Base-by-base conservation (phyloP, 2,797 vertebrate genomes). In the Limosa lapponica region DNA sequence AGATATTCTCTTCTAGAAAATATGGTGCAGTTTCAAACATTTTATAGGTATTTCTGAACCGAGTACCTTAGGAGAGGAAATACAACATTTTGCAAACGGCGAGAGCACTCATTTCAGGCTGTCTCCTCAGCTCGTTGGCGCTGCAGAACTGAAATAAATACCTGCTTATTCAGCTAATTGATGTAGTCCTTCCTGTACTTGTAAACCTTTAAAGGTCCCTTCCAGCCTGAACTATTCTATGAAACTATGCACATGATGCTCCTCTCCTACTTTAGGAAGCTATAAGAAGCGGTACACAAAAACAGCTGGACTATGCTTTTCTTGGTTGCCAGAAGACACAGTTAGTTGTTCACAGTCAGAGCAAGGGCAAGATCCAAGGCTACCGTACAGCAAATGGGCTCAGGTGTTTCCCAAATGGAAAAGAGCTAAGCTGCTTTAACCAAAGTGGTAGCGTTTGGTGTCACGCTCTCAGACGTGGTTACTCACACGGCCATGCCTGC, bases 51-150 rank as follows among this genome's bases (percentile, higher is more conserved):
- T 78, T 87, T 95, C 52, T 88, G 52, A 72, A 49, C 6, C 1
- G 11, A 71, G 10, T 37, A 6, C 16, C 49, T 67, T 15, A 58
- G 39, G 43, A 70, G 43, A 55, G 55, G 77, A 88, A 90, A 59
- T 11, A 20, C 49, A 39, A 58, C 0, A 0, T 19, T 83, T 78
- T 90, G 37, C 20, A 71, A 52, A 72, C 0, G 0, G 27, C 0
- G 2, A 69, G 37, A 80, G 18, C 15, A 3, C 12, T 85, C 41
- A 52, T 16, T 86, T 67, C 54, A 49, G 18, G 11, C 54, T 84
- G 32, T 36, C 49, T 84, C 52, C 49, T 81, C 17, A 25, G 37
- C 17, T 82, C 70, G 46, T 49, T 58, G 77, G 17, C 0, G 1
- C 16, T 32, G 37, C 66, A 87, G 66, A 79, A 54, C 7, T 16